phyloP scores from a whole-genome alignment of 2,888 invertebrate genomes.

The Palloptera scutellata region DNA sequence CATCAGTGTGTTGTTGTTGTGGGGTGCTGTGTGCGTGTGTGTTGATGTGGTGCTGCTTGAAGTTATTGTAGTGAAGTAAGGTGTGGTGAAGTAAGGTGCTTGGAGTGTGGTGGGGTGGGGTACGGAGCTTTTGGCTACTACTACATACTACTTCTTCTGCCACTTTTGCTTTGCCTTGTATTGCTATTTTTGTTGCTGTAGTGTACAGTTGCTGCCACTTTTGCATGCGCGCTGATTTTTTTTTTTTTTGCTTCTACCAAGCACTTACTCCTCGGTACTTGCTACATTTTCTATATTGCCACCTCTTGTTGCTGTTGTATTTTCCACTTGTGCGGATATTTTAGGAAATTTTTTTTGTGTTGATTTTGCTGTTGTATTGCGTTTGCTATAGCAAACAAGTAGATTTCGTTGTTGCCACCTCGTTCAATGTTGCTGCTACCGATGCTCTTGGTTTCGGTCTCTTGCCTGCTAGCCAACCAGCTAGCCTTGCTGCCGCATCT shows the following conservation, averaged over 20 bases:
- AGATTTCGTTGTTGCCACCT: too few species aligned
- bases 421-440: neutral
- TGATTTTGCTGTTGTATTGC: neutral
- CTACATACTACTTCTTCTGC: conserved; percentile 13
- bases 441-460: neutral
- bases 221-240: conserved; percentile 19
- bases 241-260: conserved; percentile 1
- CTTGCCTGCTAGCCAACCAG: conserved; percentile 9
- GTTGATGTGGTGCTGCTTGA: conserved; percentile 34
- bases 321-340: too few species aligned
- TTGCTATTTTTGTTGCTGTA: conserved; percentile 15
- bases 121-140: conserved; percentile 25
- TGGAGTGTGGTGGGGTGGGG: too few species aligned
- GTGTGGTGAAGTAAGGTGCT: conserved; percentile 8
- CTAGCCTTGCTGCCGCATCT: conserved; percentile 25
- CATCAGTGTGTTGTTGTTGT: conserved; percentile 35
- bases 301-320: neutral
- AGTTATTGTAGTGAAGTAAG: conserved; percentile 42
- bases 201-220: conserved; percentile 32
- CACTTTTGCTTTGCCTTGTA: conserved; percentile 27
- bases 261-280: neutral
- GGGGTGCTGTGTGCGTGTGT: conserved; percentile 31
- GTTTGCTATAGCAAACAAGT: neutral
- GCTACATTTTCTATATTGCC: conserved; percentile 2
- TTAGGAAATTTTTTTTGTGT: neutral